Conservation (phyloP, 2,797 vertebrate genomes). For the Sebastes oblongus region DNA sequence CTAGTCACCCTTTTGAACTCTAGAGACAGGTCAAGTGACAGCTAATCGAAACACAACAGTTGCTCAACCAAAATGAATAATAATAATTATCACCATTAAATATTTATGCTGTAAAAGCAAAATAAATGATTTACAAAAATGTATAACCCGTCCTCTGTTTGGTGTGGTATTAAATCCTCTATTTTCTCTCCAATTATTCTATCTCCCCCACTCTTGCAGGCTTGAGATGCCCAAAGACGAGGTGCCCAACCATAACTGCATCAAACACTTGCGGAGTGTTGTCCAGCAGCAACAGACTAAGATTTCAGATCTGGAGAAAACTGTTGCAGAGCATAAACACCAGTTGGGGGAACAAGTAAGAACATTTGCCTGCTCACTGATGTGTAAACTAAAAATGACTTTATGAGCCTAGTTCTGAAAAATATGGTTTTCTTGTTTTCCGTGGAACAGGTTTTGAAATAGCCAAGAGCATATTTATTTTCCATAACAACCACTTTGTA, state of each 20-base stretch:
- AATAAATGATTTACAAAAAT: background rate
- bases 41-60: background rate
- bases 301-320: constrained; percentile 95
- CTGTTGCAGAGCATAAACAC: constrained; percentile 93
- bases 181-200: background rate
- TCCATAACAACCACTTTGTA: background rate
- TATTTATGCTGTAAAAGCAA: background rate
- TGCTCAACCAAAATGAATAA: background rate
- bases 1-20: background rate
- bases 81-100: background rate
- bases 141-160: background rate
- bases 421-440: background rate
- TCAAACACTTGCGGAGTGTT: constrained; percentile 93
- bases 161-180: background rate
- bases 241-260: constrained; percentile 94
- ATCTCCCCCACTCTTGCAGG: constrained; percentile 66
- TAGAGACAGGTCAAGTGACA: background rate
- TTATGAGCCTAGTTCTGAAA: background rate
- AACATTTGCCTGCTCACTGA: background rate
- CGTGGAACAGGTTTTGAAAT: background rate
- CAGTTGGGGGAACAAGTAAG: constrained; percentile 95
- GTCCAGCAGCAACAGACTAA: constrained; percentile 95
- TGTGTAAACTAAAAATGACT: background rate
- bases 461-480: background rate
- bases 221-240: constrained; percentile 99